phyloP scores from a whole-genome alignment of 2,888 invertebrate species.

The Campoplex capitator region DNA sequence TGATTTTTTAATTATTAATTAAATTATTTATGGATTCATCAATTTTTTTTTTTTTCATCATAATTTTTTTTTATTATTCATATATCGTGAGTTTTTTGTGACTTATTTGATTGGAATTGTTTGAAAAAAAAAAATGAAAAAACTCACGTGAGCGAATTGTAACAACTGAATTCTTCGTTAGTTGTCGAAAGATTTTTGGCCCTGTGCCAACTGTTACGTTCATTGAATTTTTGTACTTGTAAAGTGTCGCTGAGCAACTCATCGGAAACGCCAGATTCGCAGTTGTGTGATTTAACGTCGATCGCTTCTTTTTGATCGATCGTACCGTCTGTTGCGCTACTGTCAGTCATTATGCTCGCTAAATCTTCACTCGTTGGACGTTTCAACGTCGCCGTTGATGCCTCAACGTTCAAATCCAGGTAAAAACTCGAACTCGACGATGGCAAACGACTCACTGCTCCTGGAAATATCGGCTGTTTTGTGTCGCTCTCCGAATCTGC shows the following conservation, averaged over 20 bases:
- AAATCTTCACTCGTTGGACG: slow-evolving; percentile 82
- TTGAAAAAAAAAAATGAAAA: background rate
- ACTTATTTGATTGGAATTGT: background rate
- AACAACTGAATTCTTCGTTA: slow-evolving; percentile 86
- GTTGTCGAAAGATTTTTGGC: slow-evolving; percentile 85
- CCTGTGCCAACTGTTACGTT: slow-evolving; percentile 85
- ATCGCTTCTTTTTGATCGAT: slow-evolving; percentile 74
- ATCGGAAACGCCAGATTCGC: slow-evolving; percentile 81
- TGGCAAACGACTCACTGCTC: slow-evolving; percentile 82
- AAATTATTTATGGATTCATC: too few relatives aligned
- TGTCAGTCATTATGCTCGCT: slow-evolving; percentile 11
- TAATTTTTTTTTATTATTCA: too few relatives aligned
- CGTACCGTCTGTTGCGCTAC: slow-evolving; percentile 67
- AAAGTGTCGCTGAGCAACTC: slow-evolving; percentile 82
- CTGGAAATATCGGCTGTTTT: slow-evolving; percentile 74
- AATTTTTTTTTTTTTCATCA: too few relatives aligned
- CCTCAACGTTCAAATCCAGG: slow-evolving; percentile 88
- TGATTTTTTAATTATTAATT: background rate
- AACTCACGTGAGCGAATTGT: slow-evolving; percentile 84
- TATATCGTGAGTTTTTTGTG: too few relatives aligned
- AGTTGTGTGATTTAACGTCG: slow-evolving; percentile 71
- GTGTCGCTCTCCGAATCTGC: slow-evolving; percentile 82
- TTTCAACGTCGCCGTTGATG: slow-evolving; percentile 81
- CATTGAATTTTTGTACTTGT: slow-evolving; percentile 81
- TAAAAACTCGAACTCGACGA: slow-evolving; percentile 87